Evolutionary conservation across 2,888 invertebrate species (phyloP), one percentile per base, ranked within the genome.

Genomic region (Pammene fasciana): DNA sequence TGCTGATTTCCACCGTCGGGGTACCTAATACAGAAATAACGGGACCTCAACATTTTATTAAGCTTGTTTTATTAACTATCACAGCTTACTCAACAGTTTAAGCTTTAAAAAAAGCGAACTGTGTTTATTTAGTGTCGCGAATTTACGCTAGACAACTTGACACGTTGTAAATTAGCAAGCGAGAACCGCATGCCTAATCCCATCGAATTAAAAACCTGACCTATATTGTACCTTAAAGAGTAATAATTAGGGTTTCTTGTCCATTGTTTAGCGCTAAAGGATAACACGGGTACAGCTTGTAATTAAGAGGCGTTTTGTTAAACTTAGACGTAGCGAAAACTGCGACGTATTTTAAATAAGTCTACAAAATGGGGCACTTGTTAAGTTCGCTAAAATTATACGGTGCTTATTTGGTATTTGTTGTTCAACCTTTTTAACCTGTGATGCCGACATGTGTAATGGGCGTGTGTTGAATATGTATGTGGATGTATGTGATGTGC

Each of bases 271-370:
- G 4, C 16, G 18, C 34, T 38, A 54, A 45, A 36, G 26, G 43
- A 34, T 9, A 9, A 11, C 26, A 26, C 13, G 67, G 52, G 54
- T 43, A 56, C 62, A 34, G 57, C 34, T 56, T 48, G 56, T 68
- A 68, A 68, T 68, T 64, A 68, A 68, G 43, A 34, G 62, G 56
- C 67, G 55, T 56, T 62, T 43, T 50, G 56, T 64, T 61, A 55
- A 61, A 68, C 57, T 52, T 48, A 34, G 43, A 41, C 48, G 55
- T 46, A 46, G 13, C 43, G 64, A 60, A 46, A 61, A 54, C 50
- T 34, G 61, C 38, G 61, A 18, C 61, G 61, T 61, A 61, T 18
- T 48, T 48, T 34, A 13, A n/a, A 48, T 11, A 11, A 36, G 46
- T 48, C 46, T 14, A 38, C 48, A 34, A 60, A 57, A 16, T 41